These are phyloP conservation scores for Portevinia maculata DNA, from an alignment of 2,888 invertebrate genomes.

Conservation along the genomic window DNA sequence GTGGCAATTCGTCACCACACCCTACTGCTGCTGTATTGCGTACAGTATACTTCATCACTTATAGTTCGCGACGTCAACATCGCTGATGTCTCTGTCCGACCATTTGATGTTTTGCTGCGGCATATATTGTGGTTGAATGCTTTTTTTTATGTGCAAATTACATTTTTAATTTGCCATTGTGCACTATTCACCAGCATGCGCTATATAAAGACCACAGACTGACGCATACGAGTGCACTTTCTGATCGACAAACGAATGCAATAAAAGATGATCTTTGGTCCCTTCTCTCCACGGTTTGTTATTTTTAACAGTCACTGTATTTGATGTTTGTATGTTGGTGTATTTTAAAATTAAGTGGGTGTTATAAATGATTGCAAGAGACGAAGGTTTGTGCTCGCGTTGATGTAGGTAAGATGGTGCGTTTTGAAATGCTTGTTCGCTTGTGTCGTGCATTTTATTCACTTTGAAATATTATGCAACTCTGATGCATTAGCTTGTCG, in stretches of 20 bases:
- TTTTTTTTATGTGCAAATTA: conserved; percentile 43
- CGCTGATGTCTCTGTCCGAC: conserved; percentile 33
- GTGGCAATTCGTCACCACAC: conserved; percentile 31
- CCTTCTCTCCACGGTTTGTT: conserved; percentile 2
- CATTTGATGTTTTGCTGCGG: conserved; percentile 45
- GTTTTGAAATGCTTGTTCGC: conserved; percentile 12
- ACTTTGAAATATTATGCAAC: conserved; percentile 20
- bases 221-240: neutral
- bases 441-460: conserved; percentile 12
- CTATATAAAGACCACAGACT: conserved; percentile 43
- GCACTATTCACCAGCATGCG: conserved; percentile 10
- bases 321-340: neutral
- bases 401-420: conserved; percentile 2
- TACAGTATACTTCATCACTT: conserved; percentile 12
- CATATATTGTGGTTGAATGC: conserved; percentile 41
- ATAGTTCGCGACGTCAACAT: conserved; percentile 13
- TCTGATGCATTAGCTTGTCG: neutral
- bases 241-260: conserved; percentile 27
- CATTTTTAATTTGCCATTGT: conserved; percentile 64
- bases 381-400: neutral
- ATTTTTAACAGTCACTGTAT: conserved; percentile 31
- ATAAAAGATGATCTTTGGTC: conserved; percentile 44
- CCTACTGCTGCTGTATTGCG: conserved; percentile 4
- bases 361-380: conserved; percentile 31
- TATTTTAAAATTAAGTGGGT: conserved; percentile 27